These are phyloP conservation scores for Mimumesa dahlbomi DNA, from an alignment of 2,888 invertebrate genomes.

Conservation along the genomic window DNA sequence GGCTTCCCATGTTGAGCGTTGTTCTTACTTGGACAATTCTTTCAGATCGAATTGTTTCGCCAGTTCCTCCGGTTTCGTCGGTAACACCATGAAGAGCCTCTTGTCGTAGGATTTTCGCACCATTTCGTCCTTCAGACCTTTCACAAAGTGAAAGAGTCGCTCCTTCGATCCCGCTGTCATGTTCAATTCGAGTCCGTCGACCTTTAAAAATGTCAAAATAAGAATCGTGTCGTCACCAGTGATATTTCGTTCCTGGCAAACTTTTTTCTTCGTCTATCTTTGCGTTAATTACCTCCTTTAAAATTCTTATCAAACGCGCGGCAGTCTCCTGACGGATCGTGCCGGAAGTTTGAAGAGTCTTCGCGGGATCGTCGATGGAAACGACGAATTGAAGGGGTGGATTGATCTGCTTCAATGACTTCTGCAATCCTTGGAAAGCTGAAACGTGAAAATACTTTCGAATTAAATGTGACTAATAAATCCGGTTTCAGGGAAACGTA, in stretches of 20 bases:
- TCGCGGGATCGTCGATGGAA: constrained; percentile 70
- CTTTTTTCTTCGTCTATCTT: no score
- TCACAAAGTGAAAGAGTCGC: constrained; percentile 81
- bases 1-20: background rate
- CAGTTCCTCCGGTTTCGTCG: constrained; percentile 84
- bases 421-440: constrained; percentile 70
- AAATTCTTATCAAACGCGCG: constrained; percentile 63
- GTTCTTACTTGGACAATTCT: constrained; percentile 83
- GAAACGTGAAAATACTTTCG: background rate
- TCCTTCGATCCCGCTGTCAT: constrained; percentile 82
- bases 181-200: constrained; percentile 83
- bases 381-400: constrained; percentile 70
- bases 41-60: constrained; percentile 88
- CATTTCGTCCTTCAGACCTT: constrained; percentile 75
- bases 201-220: constrained; percentile 60
- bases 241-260: no score
- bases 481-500: no score
- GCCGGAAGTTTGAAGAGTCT: constrained; percentile 68
- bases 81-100: constrained; percentile 84
- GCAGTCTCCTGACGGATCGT: constrained; percentile 66
- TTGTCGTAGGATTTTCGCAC: constrained; percentile 81
- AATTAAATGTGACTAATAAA: no score
- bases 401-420: constrained; percentile 71
- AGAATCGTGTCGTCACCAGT: background rate
- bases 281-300: constrained; percentile 72